Evolutionary conservation across 2,113 vertebrate species (phyloP), one percentile per base, ranked within the genome.

Genomic region (Pseudolaguvia tuberculata): DNA sequence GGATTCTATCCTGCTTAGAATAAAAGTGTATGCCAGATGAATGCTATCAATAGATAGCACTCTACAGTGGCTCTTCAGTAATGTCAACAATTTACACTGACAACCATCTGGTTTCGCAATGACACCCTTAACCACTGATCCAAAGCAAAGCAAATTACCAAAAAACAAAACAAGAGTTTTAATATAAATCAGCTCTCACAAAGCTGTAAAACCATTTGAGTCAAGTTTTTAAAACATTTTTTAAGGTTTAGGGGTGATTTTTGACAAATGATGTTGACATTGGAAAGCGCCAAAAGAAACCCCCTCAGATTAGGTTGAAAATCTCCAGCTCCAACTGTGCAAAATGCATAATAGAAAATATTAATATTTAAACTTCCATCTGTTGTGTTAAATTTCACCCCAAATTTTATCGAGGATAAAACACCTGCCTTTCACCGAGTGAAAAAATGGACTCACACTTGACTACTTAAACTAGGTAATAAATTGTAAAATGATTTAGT

Each of bases 71-170:
- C 15, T 50, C 63, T 66, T 21, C 39, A 47, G 35, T n/a, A 25
- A 67, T 67, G 23, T 50, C 17, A 50, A 67, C 45, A 67, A 50
- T 50, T 50, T 47, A 47, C 17, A 29, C 45, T 20, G 45, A 67
- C 63, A 67, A 50, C 25, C 62, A 25, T 17, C 21, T 14, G 8
- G 21, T 10, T 65, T 42, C 42, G 23, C 62, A 65, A 10, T 13
- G 15, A 47, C 9, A 1, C 39, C 62, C 21, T 47, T 17, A 47
- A 25, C 7, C 13, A 1, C 61, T 1, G 29, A 62, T n/a, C 11
- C n/a, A 8, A 5, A 45, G 61, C 35, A 45, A 65, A 65, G 18
- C 42, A 47, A 18, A 7, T n/a, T 35, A 31, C n/a, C 7, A 47
- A 25, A 55, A 0, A 47, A 17, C 17, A 14, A 0, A 14, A 25